Evolutionary conservation across 2,113 vertebrate genomes (phyloP), one percentile per base, ranked within the genome.

Genomic region (Pristiophorus japonicus): DNA sequence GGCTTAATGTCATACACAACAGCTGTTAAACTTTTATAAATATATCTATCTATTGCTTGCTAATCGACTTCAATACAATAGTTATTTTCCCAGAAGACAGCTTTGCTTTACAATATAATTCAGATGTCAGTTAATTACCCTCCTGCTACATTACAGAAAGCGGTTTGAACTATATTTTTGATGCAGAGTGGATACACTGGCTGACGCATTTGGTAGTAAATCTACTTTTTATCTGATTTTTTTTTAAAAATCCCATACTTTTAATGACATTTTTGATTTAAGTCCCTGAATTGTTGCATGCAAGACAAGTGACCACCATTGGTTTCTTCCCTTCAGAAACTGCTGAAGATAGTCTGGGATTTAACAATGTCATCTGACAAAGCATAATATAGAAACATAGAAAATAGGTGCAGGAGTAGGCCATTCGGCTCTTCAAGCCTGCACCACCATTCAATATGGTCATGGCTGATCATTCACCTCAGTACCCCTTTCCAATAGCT

Each of bases 361-460:
- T 94, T 94, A 94, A 34, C 93, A 34, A 70, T 70, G 42, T 47
- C 24, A 94, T 70, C 27, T 94, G 92, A 42, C 63, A 94, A 94
- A 94, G 10, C 8, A 5, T 47, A 94, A 67, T 67, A n/a, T n/a
- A n/a, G n/a, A n/a, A n/a, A n/a, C n/a, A n/a, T n/a, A n/a, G n/a
- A n/a, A n/a, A n/a, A n/a, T n/a, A n/a, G n/a, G n/a, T n/a, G n/a
- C n/a, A n/a, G n/a, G n/a, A n/a, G n/a, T n/a, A n/a, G n/a, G n/a
- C n/a, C n/a, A n/a, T n/a, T n/a, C n/a, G n/a, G n/a, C n/a, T n/a
- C n/a, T n/a, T n/a, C n/a, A n/a, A n/a, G n/a, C n/a, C n/a, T n/a
- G n/a, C n/a, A n/a, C n/a, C n/a, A n/a, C n/a, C n/a, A n/a, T n/a
- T n/a, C n/a, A n/a, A n/a, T n/a, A n/a, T n/a, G n/a, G n/a, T n/a